Conservation (phyloP, 1,140 invertebrate genomes). For the Sminthurinus signatus region DNA sequence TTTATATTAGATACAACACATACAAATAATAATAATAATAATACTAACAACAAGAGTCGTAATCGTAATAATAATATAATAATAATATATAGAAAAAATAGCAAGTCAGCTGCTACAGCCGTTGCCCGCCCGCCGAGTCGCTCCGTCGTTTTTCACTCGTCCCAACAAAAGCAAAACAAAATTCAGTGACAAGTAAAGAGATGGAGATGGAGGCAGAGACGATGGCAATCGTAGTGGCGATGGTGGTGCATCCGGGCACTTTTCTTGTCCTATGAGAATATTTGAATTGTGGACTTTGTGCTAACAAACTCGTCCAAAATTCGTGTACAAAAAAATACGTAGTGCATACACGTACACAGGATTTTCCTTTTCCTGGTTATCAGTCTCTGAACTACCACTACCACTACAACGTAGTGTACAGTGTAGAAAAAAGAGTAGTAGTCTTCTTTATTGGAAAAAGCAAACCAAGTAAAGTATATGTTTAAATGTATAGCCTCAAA, state of each 20-base stretch:
- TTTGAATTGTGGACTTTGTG: background rate
- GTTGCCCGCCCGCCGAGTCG: slow-evolving; percentile 19
- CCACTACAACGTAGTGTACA: background rate
- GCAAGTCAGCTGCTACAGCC: background rate
- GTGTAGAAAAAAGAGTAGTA: too few relatives aligned
- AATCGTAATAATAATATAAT: background rate
- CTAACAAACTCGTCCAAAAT: background rate
- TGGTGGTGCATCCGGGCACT: slow-evolving; percentile 21
- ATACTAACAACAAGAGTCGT: too few relatives aligned
- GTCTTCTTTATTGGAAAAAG: too few relatives aligned
- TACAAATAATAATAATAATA: too few relatives aligned
- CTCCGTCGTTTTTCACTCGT: slow-evolving; percentile 26
- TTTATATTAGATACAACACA: too few relatives aligned
- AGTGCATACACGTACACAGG: background rate
- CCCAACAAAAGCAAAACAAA: slow-evolving; percentile 20
- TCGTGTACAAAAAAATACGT: background rate
- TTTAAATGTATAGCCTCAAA: too few relatives aligned
- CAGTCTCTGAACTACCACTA: background rate
- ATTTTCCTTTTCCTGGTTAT: background rate
- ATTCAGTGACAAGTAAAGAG: slow-evolving; percentile 28
- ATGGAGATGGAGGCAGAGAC: too few relatives aligned
- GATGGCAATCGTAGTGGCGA: too few relatives aligned
- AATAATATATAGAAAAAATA: background rate
- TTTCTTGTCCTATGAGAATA: slow-evolving; percentile 9
- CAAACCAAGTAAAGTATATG: too few relatives aligned